phyloP scores from a whole-genome alignment of 2,888 invertebrate genomes.

The Helobdella robusta region DNA sequence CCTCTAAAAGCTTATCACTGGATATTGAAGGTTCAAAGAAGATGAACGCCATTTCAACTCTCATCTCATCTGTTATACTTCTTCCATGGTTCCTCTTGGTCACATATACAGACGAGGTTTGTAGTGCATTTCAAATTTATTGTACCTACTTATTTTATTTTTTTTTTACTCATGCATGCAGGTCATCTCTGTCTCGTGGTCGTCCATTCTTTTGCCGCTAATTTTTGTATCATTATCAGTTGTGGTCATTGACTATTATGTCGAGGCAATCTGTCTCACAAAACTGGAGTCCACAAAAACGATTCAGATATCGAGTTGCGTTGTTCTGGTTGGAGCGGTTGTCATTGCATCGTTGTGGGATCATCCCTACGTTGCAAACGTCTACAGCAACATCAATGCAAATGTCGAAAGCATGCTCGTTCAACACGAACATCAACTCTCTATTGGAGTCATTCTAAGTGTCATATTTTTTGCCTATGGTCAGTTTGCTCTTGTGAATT shows the following conservation, averaged over 20 bases:
- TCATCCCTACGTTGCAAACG: slow-evolving; percentile 43
- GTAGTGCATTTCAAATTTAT: neutral
- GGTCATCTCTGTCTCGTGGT: slow-evolving; percentile 40
- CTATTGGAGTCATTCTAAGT: slow-evolving; percentile 52
- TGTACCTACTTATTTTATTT: neutral
- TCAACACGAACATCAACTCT: slow-evolving; percentile 51
- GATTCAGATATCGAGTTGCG: slow-evolving; percentile 48
- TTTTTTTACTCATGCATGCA: slow-evolving; percentile 16
- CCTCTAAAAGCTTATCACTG: slow-evolving; percentile 50
- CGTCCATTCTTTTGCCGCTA: slow-evolving; percentile 43
- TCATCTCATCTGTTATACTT: slow-evolving; percentile 49
- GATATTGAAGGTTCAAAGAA: slow-evolving; percentile 55
- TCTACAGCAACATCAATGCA: slow-evolving; percentile 41
- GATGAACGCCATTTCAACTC: slow-evolving; percentile 52
- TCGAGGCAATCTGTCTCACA: slow-evolving; percentile 47
- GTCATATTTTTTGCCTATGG: slow-evolving; percentile 50
- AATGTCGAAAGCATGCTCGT: neutral
- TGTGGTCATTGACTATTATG: slow-evolving; percentile 53
- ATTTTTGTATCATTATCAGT: slow-evolving; percentile 48
- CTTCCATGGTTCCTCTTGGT: slow-evolving; percentile 50
- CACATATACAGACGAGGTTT: slow-evolving; percentile 47
- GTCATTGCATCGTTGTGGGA: slow-evolving; percentile 46
- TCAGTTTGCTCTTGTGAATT: slow-evolving; percentile 38
- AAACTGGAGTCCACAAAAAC: slow-evolving; percentile 42
- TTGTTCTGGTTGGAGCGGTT: slow-evolving; percentile 49